Conservation (phyloP, 2,113 vertebrate species). For the Empidonax alnorum region DNA sequence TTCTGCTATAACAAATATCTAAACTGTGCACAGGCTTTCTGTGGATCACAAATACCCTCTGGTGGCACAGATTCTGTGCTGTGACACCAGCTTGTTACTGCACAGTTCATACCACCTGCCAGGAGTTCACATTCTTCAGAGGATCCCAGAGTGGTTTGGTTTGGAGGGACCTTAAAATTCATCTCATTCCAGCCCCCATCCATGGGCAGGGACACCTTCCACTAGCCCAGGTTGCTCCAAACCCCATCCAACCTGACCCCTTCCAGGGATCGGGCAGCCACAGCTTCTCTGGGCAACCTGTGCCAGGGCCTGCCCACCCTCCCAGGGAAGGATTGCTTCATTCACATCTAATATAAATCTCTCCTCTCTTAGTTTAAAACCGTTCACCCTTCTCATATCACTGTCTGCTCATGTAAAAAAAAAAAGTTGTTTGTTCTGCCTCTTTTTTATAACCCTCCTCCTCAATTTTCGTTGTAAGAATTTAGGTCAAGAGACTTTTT, state of each 20-base stretch:
- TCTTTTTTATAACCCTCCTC: neutral
- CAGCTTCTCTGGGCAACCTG: neutral
- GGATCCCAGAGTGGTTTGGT: neutral
- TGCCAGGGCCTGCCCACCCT: neutral
- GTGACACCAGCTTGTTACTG: neutral
- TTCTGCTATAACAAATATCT: neutral
- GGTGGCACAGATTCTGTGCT: neutral
- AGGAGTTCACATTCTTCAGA: neutral
- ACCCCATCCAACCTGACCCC: rapidly evolving
- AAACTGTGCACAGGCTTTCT: neutral
- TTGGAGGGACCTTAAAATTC: neutral
- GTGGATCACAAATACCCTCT: neutral
- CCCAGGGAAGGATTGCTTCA: neutral
- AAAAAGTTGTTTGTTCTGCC: neutral
- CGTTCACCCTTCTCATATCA: neutral
- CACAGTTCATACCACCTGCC: neutral
- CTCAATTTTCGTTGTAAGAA: neutral
- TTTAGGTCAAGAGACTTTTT: neutral
- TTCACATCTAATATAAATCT: neutral
- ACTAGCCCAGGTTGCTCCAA: rapidly evolving
- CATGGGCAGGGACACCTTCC: neutral
- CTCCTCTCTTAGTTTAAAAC: neutral
- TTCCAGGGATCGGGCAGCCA: neutral
- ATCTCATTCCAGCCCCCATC: neutral
- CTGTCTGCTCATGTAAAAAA: neutral